A percentile compares a stretch with the other conserved stretches of the same genome.
Evolutionary conservation across 2,888 invertebrate species (phyloP).

Genomic region (Sacculina carcini): DNA sequence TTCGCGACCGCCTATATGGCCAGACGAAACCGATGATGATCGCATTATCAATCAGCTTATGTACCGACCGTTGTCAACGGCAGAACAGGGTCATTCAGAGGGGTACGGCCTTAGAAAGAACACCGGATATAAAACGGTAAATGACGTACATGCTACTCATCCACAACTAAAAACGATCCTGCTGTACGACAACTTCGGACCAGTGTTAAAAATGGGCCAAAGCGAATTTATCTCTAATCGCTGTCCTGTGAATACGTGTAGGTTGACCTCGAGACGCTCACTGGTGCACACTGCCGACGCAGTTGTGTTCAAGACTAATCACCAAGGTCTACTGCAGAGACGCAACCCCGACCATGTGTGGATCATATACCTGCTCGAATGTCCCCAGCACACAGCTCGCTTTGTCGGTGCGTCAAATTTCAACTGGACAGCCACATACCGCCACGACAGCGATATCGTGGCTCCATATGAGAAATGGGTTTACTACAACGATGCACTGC

Average conservation of each 20-base stretch:
- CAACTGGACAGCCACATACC: slow-evolving; percentile 93
- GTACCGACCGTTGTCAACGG: slow-evolving; percentile 35
- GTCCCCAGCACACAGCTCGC: slow-evolving; percentile 79
- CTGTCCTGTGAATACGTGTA: slow-evolving; percentile 73
- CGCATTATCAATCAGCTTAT: slow-evolving; percentile 61
- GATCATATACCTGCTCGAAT: slow-evolving; percentile 80
- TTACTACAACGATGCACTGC: slow-evolving; percentile 45
- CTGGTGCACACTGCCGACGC: slow-evolving; percentile 53
- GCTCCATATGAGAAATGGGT: slow-evolving; percentile 88
- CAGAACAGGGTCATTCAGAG: slow-evolving; percentile 16
- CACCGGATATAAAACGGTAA: too few species aligned
- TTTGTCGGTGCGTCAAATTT: slow-evolving; percentile 43
- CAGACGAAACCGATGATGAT: slow-evolving; percentile 45
- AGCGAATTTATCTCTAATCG: slow-evolving; percentile 37
- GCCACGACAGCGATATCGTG: slow-evolving; percentile 80
- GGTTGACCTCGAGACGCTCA: slow-evolving; percentile 43
- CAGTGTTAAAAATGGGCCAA: slow-evolving; percentile 35
- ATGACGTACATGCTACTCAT: too few species aligned
- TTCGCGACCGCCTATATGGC: slow-evolving; percentile 43
- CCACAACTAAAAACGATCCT: slow-evolving; percentile 33
- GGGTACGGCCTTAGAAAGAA: too few species aligned
- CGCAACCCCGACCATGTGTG: slow-evolving; percentile 31
- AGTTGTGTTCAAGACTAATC: slow-evolving; percentile 48
- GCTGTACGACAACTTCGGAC: slow-evolving; percentile 49
- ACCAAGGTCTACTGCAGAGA: slow-evolving; percentile 17